A percentile compares a stretch with the other conserved stretches of the same genome.
Evolutionary conservation across 1,140 invertebrate genomes (phyloP).

Genomic region (Augochlora pura): DNA sequence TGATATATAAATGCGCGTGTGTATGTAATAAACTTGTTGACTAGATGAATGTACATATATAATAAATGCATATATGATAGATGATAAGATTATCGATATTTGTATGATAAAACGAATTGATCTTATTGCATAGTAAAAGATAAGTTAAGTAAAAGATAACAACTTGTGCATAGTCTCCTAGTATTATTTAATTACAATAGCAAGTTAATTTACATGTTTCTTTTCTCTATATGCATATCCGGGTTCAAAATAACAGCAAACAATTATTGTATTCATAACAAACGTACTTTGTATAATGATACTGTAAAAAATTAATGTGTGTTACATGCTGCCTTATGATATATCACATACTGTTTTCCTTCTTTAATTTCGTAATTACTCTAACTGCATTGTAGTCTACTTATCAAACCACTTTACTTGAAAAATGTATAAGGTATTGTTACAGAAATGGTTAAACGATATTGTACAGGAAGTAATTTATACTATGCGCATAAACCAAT

Average conservation of each 20-base stretch:
- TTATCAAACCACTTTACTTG: conserved; percentile 13
- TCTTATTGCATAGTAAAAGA: neutral
- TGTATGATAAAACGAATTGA: neutral
- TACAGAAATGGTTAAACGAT: conserved; percentile 7
- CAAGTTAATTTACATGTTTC: neutral
- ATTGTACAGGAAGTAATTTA: conserved; percentile 30
- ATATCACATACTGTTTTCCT: conserved; percentile 24
- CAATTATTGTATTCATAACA: conserved; percentile 1
- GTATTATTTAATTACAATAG: neutral
- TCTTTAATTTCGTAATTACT: conserved; percentile 24
- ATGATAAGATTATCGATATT: too few relatives aligned
- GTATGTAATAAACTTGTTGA: neutral
- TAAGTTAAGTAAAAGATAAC: neutral
- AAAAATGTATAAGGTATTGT: conserved; percentile 9
- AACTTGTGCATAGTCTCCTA: neutral
- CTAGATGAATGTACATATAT: neutral
- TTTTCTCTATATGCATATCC: too few relatives aligned
- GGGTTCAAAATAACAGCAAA: neutral
- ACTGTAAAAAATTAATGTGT: conserved; percentile 36
- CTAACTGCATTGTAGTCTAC: conserved; percentile 35
- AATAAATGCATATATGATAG: neutral
- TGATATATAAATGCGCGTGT: neutral
- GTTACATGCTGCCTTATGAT: conserved; percentile 15
- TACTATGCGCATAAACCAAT: conserved; percentile 12
- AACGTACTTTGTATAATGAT: conserved; percentile 10